Evolutionary conservation across 1,140 invertebrate genomes (phyloP), one percentile per base, ranked within the genome.

Genomic region (Caenorhabditis tropicalis): DNA sequence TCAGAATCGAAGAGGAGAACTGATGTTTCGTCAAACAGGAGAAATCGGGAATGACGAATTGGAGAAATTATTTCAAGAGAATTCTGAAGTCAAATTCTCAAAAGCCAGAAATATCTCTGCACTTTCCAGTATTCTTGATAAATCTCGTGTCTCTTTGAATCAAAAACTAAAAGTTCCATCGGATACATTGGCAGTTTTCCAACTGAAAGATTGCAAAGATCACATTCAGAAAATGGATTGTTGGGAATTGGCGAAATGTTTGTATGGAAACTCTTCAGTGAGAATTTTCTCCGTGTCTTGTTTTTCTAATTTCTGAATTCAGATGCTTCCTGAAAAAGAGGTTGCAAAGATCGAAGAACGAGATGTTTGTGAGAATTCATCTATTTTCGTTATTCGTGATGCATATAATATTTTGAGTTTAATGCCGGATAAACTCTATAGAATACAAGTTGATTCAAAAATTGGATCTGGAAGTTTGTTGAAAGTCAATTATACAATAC

Each of bases 351-450:
- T 74, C 21, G 65, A 74, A 21, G 65, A 74, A 31, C 65, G 36
- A 39, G 65, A 74, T 74, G 65, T 74, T 15, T 74, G 65, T 24
- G 65, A 74, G 36, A 74, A 74, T n/a, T 33, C 65, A n/a, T 74
- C 65, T 0, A 74, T 74, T 24, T 74, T 43, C 21, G 65, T 74
- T 1, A 33, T 74, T 10, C 65, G 65, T 43, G 36, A 74, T 36
- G 36, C 65, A 10, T 74, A 74, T 29, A 74, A 74, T 43, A 74
- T 74, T 15, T 10, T 74, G n/a, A 74, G 65, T 24, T 24, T 74
- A 24, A 21, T 43, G 36, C 65, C 65, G 6, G 65, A 74, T 10
- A 39, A 74, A n/a, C n/a, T 74, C 3, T 74, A 74, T n/a, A 5
- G 36, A 10, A 5, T 74, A 12, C 65, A 74, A 74, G 43, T 74